Evolutionary conservation across 1,140 invertebrate species (phyloP).

Genomic region (Argopecten irradians): DNA sequence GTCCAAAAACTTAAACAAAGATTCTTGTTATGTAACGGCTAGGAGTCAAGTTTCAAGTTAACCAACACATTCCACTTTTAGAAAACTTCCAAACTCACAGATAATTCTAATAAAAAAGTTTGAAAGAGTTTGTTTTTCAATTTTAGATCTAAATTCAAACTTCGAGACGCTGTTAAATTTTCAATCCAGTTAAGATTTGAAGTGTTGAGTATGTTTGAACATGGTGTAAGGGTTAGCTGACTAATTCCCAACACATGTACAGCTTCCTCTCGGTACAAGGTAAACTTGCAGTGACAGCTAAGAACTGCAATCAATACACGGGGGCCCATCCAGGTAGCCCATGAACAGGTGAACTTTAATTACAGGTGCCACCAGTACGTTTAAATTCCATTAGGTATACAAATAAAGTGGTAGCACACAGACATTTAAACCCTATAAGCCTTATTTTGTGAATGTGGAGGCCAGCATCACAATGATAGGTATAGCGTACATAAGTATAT

Average conservation of each 20-base stretch:
- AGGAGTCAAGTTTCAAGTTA: not conserved
- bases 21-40: not conserved
- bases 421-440: not conserved
- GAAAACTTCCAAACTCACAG: not conserved
- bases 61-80: not conserved
- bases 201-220: not conserved
- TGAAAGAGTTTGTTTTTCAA: not conserved
- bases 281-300: slow-evolving; percentile 14
- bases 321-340: not conserved
- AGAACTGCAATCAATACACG: slow-evolving; percentile 7
- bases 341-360: not conserved
- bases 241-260: not conserved
- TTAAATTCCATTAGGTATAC: slow-evolving; percentile 23
- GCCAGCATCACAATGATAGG: not conserved
- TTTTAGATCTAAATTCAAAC: not conserved
- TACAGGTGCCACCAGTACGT: not conserved
- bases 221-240: not conserved
- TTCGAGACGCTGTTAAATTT: not conserved
- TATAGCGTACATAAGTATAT: not conserved
- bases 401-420: not conserved
- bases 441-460: not conserved
- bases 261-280: not conserved
- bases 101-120: not conserved
- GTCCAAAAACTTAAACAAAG: not conserved
- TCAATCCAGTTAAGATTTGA: not conserved